A percentile compares a stretch with the other conserved stretches of the same genome.
phyloP scores from a whole-genome alignment of 2,888 invertebrate genomes.

The Caenorhabditis sulstoni region DNA sequence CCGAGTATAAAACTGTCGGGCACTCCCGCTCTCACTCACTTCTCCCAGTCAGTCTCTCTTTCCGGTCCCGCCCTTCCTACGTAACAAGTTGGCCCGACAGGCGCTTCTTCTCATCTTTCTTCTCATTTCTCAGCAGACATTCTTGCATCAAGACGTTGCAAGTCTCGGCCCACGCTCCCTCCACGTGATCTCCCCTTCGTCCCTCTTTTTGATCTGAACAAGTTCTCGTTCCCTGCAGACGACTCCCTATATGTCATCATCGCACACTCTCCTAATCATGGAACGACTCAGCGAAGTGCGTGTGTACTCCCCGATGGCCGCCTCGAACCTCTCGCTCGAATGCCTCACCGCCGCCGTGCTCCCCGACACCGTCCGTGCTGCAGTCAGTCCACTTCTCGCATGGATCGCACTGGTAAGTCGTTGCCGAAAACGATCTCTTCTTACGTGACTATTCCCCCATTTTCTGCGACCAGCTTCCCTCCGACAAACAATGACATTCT shows the following conservation, averaged over 20 bases:
- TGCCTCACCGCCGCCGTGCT: constrained; percentile 20
- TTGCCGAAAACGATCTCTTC: constrained; percentile 2
- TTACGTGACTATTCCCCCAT: background rate
- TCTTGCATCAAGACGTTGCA: constrained; percentile 18
- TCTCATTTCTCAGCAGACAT: background rate
- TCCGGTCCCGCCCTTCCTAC: background rate
- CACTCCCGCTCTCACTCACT: background rate
- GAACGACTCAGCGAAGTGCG: constrained; percentile 54
- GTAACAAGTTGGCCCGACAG: constrained; percentile 20
- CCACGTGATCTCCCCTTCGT: constrained; percentile 35
- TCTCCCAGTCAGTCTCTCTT: background rate
- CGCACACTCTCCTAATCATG: constrained; percentile 44
- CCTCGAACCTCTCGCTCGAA: constrained; percentile 10
- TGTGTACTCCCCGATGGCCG: constrained; percentile 24
- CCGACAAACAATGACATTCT: constrained; percentile 3
- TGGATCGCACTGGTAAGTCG: constrained; percentile 43
- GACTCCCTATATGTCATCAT: constrained; percentile 35
- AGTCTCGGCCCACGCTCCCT: constrained; percentile 24
- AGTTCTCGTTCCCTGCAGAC: constrained; percentile 14
- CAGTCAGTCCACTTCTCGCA: constrained; percentile 50
- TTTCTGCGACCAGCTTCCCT: background rate
- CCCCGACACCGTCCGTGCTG: constrained; percentile 43
- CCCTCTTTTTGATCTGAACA: constrained; percentile 16
- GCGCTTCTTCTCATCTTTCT: background rate
- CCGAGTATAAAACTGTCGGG: constrained; percentile 17